Evolutionary conservation across 2,797 vertebrate genomes (phyloP).

Genomic region (Rhinoraja longicauda): DNA sequence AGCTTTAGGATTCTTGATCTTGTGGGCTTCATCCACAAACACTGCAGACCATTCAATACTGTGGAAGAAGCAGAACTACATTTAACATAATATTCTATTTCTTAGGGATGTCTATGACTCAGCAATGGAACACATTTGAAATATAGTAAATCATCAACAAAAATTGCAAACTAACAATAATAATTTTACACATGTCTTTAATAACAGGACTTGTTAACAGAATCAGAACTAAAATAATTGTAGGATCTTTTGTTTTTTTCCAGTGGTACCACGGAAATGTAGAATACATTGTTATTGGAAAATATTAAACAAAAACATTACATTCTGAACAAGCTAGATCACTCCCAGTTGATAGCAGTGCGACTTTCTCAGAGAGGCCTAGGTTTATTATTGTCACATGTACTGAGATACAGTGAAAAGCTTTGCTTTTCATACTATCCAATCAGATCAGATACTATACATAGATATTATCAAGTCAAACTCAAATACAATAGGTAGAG

Average conservation of each 20-base stretch:
- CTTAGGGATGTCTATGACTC: too few relatives aligned
- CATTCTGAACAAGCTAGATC: background rate
- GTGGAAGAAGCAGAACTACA: conserved; percentile 40
- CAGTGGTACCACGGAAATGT: background rate
- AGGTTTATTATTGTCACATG: too few relatives aligned
- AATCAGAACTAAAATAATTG: background rate
- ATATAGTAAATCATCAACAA: background rate
- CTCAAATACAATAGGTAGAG: too few relatives aligned
- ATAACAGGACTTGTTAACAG: background rate
- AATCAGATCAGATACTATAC: too few relatives aligned
- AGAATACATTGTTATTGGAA: background rate
- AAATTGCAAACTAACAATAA: background rate
- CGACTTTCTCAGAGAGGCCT: background rate
- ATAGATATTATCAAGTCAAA: too few relatives aligned
- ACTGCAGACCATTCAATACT: conserved; percentile 86
- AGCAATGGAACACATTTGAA: background rate
- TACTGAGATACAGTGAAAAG: too few relatives aligned
- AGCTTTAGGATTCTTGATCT: conserved; percentile 89
- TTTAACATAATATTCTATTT: conserved; percentile 16
- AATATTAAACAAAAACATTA: background rate
- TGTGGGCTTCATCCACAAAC: conserved; percentile 89
- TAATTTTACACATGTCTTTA: background rate
- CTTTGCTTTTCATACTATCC: too few relatives aligned
- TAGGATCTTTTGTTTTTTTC: background rate
- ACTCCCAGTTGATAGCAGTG: background rate